phyloP scores from a whole-genome alignment of 2,888 invertebrate species.

The Oscheius onirici region DNA sequence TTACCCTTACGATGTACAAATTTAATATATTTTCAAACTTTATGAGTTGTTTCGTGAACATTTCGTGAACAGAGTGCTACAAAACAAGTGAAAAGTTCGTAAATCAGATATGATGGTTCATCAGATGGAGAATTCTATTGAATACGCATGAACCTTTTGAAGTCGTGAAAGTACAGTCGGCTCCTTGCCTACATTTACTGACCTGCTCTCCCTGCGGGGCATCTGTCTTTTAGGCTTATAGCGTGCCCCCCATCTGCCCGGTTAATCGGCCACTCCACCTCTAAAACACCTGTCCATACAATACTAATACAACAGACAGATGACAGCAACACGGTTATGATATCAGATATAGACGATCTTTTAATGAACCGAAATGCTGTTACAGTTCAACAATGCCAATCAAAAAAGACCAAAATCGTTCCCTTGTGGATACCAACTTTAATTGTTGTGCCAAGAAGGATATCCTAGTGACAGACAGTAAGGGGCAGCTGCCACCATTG shows the following conservation, averaged over 20 bases:
- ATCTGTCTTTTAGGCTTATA: conserved; percentile 17
- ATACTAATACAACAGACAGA: background rate
- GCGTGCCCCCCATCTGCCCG: conserved; percentile 20
- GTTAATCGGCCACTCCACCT: conserved; percentile 17
- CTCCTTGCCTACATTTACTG: background rate
- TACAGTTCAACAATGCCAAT: background rate
- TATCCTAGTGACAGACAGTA: conserved; percentile 27
- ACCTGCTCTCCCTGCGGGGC: conserved; percentile 13
- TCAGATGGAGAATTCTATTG: too few species aligned
- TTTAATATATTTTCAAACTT: too few species aligned
- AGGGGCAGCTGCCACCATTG: conserved; percentile 26
- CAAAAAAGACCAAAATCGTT: background rate
- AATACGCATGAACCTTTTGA: too few species aligned
- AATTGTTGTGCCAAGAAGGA: conserved; percentile 20
- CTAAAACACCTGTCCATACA: conserved; percentile 7
- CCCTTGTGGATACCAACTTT: background rate
- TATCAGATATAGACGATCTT: background rate
- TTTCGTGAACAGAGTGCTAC: too few species aligned
- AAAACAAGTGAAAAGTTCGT: too few species aligned
- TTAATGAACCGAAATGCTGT: background rate
- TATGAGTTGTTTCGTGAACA: too few species aligned
- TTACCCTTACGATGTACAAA: too few species aligned
- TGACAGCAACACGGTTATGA: background rate
- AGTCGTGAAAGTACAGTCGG: background rate
- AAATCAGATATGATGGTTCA: too few species aligned